Evolutionary conservation across 2,113 vertebrate species (phyloP), one percentile per base, ranked within the genome.

Genomic region (Taurulus bubalis): DNA sequence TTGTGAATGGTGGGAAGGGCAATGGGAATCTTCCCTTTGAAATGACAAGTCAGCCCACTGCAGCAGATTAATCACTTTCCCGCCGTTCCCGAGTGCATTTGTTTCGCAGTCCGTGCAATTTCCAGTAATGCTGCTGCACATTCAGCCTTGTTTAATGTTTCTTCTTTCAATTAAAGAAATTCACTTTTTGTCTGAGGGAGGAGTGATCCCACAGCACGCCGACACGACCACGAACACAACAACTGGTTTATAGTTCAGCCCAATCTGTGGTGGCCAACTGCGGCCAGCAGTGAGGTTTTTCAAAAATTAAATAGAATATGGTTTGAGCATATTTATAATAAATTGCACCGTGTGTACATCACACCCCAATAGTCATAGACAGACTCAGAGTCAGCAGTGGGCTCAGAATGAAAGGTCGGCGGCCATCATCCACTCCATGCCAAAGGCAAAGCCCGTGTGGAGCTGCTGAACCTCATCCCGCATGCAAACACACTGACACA

Each of bases 51-150:
- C 40, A 55, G 55, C 59, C 55, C 73, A 79, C 38, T 62, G 36
- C 22, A 58, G 75, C 34, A 34, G 72, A 84, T 85, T 79, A 89
- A 91, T 79, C 45, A 65, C 77, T 89, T 24, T 22, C 8, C 63
- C 22, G 2, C 28, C 73, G 26, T 47, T 77, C 60, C 79, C 45
- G 15, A 56, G 77, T 71, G 78, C 66, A 53, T 75, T 79, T 73
- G 24, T 77, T 71, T 24, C 72, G 66, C 40, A 40, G 42, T 65
- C 72, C 30, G 71, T 68, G 63, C 49, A 65, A 64, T 87, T n/a
- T 77, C 53, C 59, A 66, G 24, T 4, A 6, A 36, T 18, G 40
- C n/a, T 49, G 49, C 56, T 59, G 64, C 32, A 71, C 67, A 40
- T 34, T 34, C 34, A 60, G 74, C 30, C 28, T 5, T n/a, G 42